phyloP scores from a whole-genome alignment of 2,797 vertebrate species.

The Monodelphis domestica region DNA sequence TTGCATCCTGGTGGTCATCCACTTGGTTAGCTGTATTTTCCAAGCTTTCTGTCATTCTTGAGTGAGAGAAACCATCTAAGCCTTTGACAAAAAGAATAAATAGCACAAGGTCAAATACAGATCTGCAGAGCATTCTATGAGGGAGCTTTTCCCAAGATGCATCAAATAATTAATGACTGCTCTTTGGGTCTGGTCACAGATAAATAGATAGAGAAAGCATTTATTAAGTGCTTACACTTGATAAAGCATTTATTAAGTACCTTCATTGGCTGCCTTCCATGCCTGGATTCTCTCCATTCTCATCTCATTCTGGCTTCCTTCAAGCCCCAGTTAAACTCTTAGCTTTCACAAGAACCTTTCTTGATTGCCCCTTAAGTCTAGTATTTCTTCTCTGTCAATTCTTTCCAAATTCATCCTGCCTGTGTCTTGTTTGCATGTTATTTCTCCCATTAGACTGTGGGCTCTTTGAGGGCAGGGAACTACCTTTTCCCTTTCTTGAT shows the following conservation, averaged over 20 bases:
- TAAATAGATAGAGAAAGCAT: not conserved
- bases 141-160: not conserved
- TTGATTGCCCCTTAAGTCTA: not conserved
- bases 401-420: not conserved
- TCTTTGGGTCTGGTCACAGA: not conserved
- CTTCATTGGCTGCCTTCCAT: not conserved
- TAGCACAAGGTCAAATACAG: not conserved
- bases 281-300: not conserved
- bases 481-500: not conserved
- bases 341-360: not conserved
- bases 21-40: not conserved
- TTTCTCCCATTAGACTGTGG: not conserved
- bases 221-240: constrained; percentile 2
- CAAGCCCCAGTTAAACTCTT: not conserved
- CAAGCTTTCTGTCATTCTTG: not conserved
- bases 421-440: not conserved
- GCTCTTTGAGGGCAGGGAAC: not conserved
- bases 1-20: not conserved
- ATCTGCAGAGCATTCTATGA: not conserved
- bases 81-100: not conserved
- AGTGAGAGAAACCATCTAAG: not conserved
- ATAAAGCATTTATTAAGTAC: constrained; percentile 4
- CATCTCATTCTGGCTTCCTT: not conserved
- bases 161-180: not conserved
- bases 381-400: not conserved